These are phyloP conservation scores for Microtus montanus DNA, from an alignment of 2,113 vertebrate genomes.

Conservation along the genomic window DNA sequence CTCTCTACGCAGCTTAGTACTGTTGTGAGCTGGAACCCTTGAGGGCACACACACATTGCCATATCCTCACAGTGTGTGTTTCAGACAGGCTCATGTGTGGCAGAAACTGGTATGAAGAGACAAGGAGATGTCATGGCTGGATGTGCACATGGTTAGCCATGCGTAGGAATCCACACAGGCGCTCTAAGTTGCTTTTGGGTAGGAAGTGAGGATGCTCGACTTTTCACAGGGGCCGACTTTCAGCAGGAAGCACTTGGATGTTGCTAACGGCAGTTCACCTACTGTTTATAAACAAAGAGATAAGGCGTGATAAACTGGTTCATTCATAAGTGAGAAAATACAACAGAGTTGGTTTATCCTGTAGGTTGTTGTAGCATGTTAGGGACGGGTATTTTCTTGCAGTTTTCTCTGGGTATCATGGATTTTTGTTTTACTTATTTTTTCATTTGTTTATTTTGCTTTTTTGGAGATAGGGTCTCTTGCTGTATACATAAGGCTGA, in stretches of 20 bases:
- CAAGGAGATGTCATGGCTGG: background rate
- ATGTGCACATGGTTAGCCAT: rapidly evolving
- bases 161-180: rapidly evolving
- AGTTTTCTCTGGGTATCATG: constrained; percentile 14
- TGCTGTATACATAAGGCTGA: background rate
- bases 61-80: background rate
- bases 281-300: background rate
- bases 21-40: background rate
- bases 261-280: background rate
- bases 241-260: background rate
- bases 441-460: background rate
- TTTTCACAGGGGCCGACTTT: background rate
- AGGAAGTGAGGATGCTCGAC: background rate
- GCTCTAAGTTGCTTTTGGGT: background rate
- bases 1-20: background rate
- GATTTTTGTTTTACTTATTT: background rate
- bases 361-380: background rate
- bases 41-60: background rate
- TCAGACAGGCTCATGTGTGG: background rate
- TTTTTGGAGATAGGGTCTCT: background rate
- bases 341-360: background rate
- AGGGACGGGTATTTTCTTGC: constrained; percentile 38
- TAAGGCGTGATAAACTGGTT: background rate
- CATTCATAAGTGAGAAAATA: background rate
- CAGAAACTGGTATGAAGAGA: background rate